Base-by-base conservation (phyloP, 2,888 invertebrate genomes). In the Lampropteryx suffumata region DNA sequence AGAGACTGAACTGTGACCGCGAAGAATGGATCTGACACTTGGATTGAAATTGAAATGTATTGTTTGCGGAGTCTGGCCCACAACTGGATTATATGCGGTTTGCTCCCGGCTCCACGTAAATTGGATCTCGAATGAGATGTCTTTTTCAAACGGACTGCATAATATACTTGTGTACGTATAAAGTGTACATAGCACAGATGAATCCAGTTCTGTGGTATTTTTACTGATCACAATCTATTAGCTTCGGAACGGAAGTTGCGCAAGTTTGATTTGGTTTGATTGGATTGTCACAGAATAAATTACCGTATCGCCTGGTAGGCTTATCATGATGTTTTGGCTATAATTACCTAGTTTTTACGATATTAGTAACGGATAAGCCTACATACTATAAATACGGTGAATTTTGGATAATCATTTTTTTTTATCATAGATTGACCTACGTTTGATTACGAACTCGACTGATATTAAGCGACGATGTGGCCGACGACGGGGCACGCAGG, bases 11-110 rank as follows among this genome's bases (percentile, higher is more conserved):
- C 51, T 44, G 64, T 63, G 61, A 62, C 68, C 61, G 62, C 67
- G 56, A 59, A 56, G 63, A 61, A 64, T 71, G 67, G 65, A 60
- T 63, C 64, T 68, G 71, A 67, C 73, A 67, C 73, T 73, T 67
- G 68, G 71, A 79, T 76, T 77, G 78, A 74, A 84, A 84, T 81
- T 79, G 79, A 82, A 85, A 85, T 86, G 79, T 84, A 85, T 84
- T 84, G 87, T 87, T 84, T 83, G 82, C 73, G 56, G 74, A 79
- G 79, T 75, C 73, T 68, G 73, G 76, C 67, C 60, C 62, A 65
- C 69, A 66, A 66, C 73, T 69, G 71, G 73, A 75, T 76, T 76
- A 76, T 76, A 70, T 79, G 83, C 72, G 81, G 83, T 75, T 77
- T 69, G 69, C 71, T 69, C 71, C 58, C 70, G 60, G 71, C 65